A percentile compares a stretch with the other conserved stretches of the same genome.
These are phyloP conservation scores for Heterochromis multidens DNA, from an alignment of 2,113 vertebrate species.

Conservation along the genomic window DNA sequence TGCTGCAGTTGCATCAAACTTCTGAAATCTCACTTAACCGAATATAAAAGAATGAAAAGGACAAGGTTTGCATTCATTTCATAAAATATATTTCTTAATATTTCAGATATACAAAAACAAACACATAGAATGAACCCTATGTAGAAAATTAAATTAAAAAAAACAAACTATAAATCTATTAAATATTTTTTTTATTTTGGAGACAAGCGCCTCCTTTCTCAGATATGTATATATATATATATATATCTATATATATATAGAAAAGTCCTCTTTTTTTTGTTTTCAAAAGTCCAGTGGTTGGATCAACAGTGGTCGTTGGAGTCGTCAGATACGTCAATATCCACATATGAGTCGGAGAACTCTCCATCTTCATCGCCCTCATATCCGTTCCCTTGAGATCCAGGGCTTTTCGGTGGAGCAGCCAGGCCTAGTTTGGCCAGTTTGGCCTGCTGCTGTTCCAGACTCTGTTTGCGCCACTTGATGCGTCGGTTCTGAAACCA, in stretches of 20 bases:
- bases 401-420: conserved; percentile 66
- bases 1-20: neutral
- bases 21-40: neutral
- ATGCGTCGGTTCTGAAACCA: conserved; percentile 85
- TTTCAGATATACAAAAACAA: conserved; percentile 59
- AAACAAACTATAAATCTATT: conserved; percentile 76
- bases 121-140: conserved; percentile 52
- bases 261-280: neutral
- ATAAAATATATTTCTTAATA: conserved; percentile 76
- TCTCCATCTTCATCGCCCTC: conserved; percentile 70
- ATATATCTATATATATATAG: conserved; percentile 4
- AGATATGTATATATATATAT: neutral
- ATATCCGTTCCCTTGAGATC: conserved; percentile 71
- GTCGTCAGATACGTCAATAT: conserved; percentile 68
- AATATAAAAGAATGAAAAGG: neutral
- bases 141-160: conserved; percentile 72
- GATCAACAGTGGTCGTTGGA: conserved; percentile 55
- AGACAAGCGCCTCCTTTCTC: conserved; percentile 22
- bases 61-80: neutral
- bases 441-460: conserved; percentile 83
- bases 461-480: conserved; percentile 82
- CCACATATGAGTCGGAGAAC: conserved; percentile 67
- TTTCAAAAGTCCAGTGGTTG: neutral
- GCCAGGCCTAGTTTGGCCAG: conserved; percentile 79
- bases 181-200: conserved; percentile 68